Evolutionary conservation across 2,113 vertebrate species (phyloP), one percentile per base, ranked within the genome.

Genomic region (Megaceryle torquata): DNA sequence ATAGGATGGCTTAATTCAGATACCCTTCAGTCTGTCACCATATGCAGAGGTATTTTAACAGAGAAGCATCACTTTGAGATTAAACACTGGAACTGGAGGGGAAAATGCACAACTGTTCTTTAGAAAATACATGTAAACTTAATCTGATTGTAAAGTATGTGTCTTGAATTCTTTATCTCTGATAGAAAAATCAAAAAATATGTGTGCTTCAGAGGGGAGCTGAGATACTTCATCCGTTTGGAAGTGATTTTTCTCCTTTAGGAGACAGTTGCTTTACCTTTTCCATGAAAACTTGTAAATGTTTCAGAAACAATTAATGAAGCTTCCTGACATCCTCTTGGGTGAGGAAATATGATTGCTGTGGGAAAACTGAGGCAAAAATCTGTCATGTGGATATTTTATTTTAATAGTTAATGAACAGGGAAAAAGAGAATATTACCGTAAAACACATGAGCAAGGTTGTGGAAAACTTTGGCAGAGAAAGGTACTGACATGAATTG

Each of bases 291-390:
- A 97, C 89, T 84, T 96, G 88, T 95, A 96, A 96, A 96, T 97
- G 95, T 96, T 97, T 97, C 91, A 95, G 94, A 96, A 96, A 97
- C 96, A 97, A 96, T 95, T 96, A 96, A 94, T 96, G 92, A 94
- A 96, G 88, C 95, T 93, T 97, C 92, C 81, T 96, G 91, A 91
- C 92, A 91, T 93, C 88, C 96, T 91, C 96, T 84, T 95, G 95
- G 89, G 91, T 87, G 46, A 95, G 86, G 96, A 96, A 95, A 95
- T 97, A 92, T 96, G 96, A 96, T 96, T 94, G 93, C 88, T 93
- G 46, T 96, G 93, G 95, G 95, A 95, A 96, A 96, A 97, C 93
- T 93, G 93, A 95, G 93, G 95, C 92, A 93, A 92, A 96, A 96
- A 96, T 95, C 95, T 87, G 92, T 96, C 95, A 94, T 94, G 95